Base-by-base conservation (phyloP, 2,797 vertebrate species). In the Fistularia tabacaria region DNA sequence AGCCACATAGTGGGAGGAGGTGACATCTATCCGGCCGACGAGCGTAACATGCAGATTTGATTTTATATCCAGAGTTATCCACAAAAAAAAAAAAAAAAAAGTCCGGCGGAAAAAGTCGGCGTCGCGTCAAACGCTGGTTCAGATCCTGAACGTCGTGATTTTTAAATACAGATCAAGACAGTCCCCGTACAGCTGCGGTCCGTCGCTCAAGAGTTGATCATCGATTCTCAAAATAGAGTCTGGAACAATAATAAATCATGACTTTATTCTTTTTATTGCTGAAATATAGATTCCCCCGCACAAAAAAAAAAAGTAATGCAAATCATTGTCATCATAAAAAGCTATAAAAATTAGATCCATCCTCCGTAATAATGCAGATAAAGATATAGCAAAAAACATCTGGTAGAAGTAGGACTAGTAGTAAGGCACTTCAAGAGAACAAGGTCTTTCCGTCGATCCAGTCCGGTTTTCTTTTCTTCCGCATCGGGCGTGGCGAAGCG, bases 391-490 rank as follows among this genome's bases (percentile, higher is more conserved):
- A 84, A 90, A 74, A 77, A 76, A 68, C 66, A 74, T 74, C 54
- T 77, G 56, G 52, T 54, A 71, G 67, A 71, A 64, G 74, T 69
- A 12, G 72, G 70, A 79, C 78, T 81, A 96, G 95, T 96, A 97
- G 94, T 94, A 98, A 98, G 95, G 96, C 95, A 98, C 96, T 94
- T 93, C 82, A 84, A 88, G 89, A 87, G 76, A 89, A 81, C 83
- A 84, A 87, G 75, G 66, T 71, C 73, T 74, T 38, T 84, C 78
- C 51, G 57, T 50, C 8, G 46, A 7, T 71, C 64, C 76, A 10
- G 69, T 25, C 25, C 25, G 25, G 47, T 58, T 73, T 74, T 78
- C 79, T 25, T 25, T 25, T 25, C 25, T 25, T 25, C 25, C 25
- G 84, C 79, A 76, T 76, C 80, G 73, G 64, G 65, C 46, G 66